Percentiles rank a stretch among this genome's conserved stretches.
Evolutionary conservation across 1,140 invertebrate genomes (phyloP).

Genomic region (Leguminivora glycinivorella): DNA sequence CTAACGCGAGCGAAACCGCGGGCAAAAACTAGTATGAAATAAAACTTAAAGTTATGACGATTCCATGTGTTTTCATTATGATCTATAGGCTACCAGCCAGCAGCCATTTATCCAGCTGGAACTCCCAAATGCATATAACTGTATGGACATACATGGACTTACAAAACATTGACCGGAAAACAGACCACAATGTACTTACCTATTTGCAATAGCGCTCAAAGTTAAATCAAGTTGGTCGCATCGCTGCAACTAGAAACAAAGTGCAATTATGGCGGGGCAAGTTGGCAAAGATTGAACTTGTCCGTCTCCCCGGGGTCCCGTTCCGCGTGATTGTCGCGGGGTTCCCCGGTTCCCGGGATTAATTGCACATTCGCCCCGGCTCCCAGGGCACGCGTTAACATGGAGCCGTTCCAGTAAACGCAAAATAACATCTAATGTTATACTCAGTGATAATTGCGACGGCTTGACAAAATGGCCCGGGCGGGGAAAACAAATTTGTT

Average conservation of each 20-base stretch:
- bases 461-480: constrained; percentile 31
- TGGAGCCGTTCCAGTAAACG: constrained; percentile 57
- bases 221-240: constrained; percentile 20
- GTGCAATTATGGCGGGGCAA: constrained; percentile 51
- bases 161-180: no score
- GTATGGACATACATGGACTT: no score
- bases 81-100: no score
- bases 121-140: no score
- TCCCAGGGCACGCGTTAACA: constrained; percentile 71
- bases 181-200: no score
- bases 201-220: not conserved
- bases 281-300: constrained; percentile 76
- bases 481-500: constrained; percentile 18
- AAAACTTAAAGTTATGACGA: no score
- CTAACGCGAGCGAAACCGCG: no score
- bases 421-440: constrained; percentile 71
- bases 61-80: no score
- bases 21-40: no score
- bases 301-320: constrained; percentile 64
- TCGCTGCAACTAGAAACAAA: constrained; percentile 37
- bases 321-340: constrained; percentile 72
- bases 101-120: no score
- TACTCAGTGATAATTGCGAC: constrained; percentile 57
- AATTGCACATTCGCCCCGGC: constrained; percentile 66
- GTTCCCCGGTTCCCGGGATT: constrained; percentile 53